Percentiles rank a stretch among this genome's conserved stretches.
Conservation (phyloP, 2,113 vertebrate species). For the Ictalurus punctatus region DNA sequence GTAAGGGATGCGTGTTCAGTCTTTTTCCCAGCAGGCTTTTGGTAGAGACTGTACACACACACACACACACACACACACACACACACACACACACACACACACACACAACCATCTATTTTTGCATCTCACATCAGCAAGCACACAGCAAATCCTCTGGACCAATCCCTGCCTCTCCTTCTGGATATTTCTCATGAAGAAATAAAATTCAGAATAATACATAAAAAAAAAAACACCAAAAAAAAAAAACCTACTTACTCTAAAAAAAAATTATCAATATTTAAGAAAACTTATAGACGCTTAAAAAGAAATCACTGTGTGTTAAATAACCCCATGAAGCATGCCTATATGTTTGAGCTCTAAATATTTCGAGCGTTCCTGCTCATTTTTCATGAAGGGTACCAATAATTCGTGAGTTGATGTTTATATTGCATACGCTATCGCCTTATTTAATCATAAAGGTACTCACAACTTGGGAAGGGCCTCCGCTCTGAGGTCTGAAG, state of each 20-base stretch:
- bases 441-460: not conserved
- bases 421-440: no score
- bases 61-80: not conserved
- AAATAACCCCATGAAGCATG: no score
- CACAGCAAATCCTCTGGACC: not conserved
- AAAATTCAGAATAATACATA: not conserved
- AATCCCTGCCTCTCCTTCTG: not conserved
- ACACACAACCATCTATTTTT: not conserved
- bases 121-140: constrained; percentile 4
- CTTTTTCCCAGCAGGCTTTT: constrained; percentile 19
- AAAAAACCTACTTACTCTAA: no score
- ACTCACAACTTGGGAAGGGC: constrained; percentile 68
- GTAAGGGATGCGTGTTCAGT: not conserved
- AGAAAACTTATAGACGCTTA: no score
- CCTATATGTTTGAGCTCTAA: no score
- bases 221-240: no score
- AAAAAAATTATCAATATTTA: not conserved
- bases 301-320: no score
- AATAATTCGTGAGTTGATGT: not conserved
- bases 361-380: no score
- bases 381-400: not conserved
- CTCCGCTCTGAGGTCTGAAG: constrained; percentile 75
- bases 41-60: not conserved
- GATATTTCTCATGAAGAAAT: not conserved
- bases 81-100: not conserved